Percentiles rank a stretch among this genome's conserved stretches.
phyloP scores from a whole-genome alignment of 2,797 vertebrate species.

The Sorex maritimensis region DNA sequence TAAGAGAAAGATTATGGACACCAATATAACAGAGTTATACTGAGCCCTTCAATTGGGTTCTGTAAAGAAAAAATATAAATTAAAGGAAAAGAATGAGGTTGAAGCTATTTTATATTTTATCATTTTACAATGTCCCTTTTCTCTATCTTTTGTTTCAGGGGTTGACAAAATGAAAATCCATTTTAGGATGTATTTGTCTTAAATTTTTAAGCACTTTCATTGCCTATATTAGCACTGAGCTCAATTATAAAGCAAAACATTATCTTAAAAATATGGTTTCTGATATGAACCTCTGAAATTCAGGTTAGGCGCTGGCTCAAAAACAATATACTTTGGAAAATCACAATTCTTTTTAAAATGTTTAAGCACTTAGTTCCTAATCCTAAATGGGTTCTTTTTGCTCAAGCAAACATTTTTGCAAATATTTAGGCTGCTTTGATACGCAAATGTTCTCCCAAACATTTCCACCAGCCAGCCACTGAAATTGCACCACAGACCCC shows the following conservation, averaged over 20 bases:
- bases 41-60: not conserved
- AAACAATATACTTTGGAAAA: conserved; percentile 69
- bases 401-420: conserved; percentile 85
- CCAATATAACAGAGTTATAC: not conserved
- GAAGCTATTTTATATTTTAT: not conserved
- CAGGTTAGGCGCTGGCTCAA: conserved; percentile 44
- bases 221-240: not conserved
- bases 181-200: conserved; percentile 2
- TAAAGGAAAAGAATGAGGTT: not conserved
- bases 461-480: conserved; percentile 77
- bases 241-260: conserved; percentile 43
- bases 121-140: not conserved
- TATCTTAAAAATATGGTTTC: conserved; percentile 27
- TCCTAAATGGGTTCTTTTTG: conserved; percentile 71
- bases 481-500: conserved; percentile 71
- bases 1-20: conserved; percentile 18
- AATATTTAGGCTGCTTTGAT: conserved; percentile 86
- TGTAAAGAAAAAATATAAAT: not conserved
- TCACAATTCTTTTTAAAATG: conserved; percentile 77
- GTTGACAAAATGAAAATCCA: conserved; percentile 41
- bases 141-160: not conserved
- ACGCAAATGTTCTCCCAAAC: conserved; percentile 81
- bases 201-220: not conserved
- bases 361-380: conserved; percentile 79
- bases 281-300: conserved; percentile 11